phyloP scores from a whole-genome alignment of 2,888 invertebrate species.

The Syrphus vitripennis region DNA sequence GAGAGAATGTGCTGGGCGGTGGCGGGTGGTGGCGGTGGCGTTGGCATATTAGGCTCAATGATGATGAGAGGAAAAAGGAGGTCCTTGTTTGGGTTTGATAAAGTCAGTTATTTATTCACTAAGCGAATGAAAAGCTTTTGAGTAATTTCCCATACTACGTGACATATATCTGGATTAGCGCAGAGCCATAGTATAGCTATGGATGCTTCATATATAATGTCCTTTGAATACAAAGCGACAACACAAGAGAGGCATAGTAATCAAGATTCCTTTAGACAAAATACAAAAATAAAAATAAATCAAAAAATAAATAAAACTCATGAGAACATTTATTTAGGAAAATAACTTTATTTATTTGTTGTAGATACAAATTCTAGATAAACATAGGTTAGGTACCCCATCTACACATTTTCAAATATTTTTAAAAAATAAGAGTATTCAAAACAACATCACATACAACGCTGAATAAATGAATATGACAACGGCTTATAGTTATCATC shows the following conservation, averaged over 20 bases:
- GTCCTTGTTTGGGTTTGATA: conserved; percentile 12
- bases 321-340: not conserved
- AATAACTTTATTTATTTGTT: conserved; percentile 1
- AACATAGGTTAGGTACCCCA: too few relatives aligned
- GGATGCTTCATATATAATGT: not conserved
- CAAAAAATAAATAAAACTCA: not conserved
- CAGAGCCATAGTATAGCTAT: not conserved
- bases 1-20: conserved; percentile 40
- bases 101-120: conserved; percentile 37
- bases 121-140: conserved; percentile 54
- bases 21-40: not conserved
- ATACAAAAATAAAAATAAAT: not conserved
- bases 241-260: conserved; percentile 8
- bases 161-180: conserved; percentile 45
- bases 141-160: conserved; percentile 50
- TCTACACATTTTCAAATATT: not conserved
- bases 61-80: not conserved
- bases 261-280: conserved; percentile 14
- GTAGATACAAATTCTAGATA: too few relatives aligned
- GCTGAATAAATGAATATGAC: not conserved
- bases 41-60: not conserved
- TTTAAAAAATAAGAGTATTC: too few relatives aligned
- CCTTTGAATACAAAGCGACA: conserved; percentile 19
- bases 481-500: not conserved
- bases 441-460: not conserved